phyloP scores from a whole-genome alignment of 2,797 vertebrate genomes.

The Borostomias antarcticus region DNA sequence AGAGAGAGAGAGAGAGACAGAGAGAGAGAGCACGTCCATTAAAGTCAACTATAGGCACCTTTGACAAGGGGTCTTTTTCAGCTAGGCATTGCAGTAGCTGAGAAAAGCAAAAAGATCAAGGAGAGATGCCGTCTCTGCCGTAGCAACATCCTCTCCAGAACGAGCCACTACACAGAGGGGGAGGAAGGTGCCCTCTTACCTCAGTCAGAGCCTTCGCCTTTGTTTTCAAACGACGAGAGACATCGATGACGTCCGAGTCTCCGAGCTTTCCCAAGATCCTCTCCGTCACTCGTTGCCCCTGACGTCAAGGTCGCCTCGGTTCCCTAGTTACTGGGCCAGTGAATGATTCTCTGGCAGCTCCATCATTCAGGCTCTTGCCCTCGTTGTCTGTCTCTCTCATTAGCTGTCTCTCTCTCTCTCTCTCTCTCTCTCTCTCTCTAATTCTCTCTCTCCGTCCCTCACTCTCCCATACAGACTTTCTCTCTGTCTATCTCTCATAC shows the following conservation, averaged over 20 bases:
- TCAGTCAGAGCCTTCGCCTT: not conserved
- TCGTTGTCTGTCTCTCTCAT: too few relatives aligned
- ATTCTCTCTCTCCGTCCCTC: too few relatives aligned
- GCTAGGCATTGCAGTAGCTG: slow-evolving; percentile 61
- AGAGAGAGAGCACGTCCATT: slow-evolving; percentile 20
- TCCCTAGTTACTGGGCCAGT: slow-evolving; percentile 54
- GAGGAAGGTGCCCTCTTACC: not conserved
- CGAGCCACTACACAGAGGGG: slow-evolving; percentile 19
- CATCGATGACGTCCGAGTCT: slow-evolving; percentile 22
- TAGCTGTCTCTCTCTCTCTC: too few relatives aligned
- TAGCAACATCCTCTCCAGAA: slow-evolving; percentile 38
- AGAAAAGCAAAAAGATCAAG: slow-evolving; percentile 43
- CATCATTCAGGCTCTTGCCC: slow-evolving; percentile 18
- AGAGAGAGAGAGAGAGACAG: slow-evolving; percentile 13
- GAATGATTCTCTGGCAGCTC: slow-evolving; percentile 8
- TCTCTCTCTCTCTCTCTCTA: too few relatives aligned
- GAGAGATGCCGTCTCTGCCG: slow-evolving; percentile 31
- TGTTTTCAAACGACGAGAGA: not conserved
- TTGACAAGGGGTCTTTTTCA: too few relatives aligned
- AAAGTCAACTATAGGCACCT: too few relatives aligned
- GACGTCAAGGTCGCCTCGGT: slow-evolving; percentile 57
- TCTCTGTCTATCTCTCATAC: too few relatives aligned
- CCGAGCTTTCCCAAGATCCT: slow-evolving; percentile 29
- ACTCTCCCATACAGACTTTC: too few relatives aligned
- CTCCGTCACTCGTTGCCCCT: slow-evolving; percentile 38